phyloP scores from a whole-genome alignment of 2,888 invertebrate genomes.

The Eutolmus rufibarbis region DNA sequence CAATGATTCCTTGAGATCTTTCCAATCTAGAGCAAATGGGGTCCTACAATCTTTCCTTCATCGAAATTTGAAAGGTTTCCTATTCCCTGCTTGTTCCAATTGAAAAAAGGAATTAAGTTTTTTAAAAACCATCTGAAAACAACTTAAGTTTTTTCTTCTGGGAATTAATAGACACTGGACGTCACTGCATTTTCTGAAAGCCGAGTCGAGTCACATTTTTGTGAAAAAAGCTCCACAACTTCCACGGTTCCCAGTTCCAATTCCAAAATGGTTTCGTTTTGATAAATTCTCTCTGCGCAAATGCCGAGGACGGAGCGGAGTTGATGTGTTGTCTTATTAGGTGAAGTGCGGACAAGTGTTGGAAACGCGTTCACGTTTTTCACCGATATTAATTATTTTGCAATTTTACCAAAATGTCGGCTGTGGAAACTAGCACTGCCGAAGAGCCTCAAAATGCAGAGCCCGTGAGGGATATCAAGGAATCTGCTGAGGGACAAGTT shows the following conservation, averaged over 20 bases:
- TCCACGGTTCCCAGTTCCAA: background rate
- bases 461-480: conserved; percentile 19
- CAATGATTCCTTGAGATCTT: too few species aligned
- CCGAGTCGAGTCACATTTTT: background rate
- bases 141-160: background rate
- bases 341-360: background rate
- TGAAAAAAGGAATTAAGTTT: too few species aligned
- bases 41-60: too few species aligned
- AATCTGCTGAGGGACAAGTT: conserved; percentile 38
- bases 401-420: conserved; percentile 45
- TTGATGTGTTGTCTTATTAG: conserved; percentile 38
- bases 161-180: background rate
- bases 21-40: too few species aligned
- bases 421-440: conserved; percentile 48
- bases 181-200: background rate
- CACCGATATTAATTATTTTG: background rate
- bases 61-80: too few species aligned
- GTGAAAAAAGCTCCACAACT: background rate
- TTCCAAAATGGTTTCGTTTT: background rate
- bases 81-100: too few species aligned
- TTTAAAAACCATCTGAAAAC: too few species aligned
- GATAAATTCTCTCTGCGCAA: background rate
- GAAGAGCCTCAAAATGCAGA: conserved; percentile 45
- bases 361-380: background rate
- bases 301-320: background rate